Percentiles rank a stretch among this genome's conserved stretches.
These are phyloP conservation scores for Berghia stephanieae DNA, from an alignment of 1,140 invertebrate species.

Conservation along the genomic window DNA sequence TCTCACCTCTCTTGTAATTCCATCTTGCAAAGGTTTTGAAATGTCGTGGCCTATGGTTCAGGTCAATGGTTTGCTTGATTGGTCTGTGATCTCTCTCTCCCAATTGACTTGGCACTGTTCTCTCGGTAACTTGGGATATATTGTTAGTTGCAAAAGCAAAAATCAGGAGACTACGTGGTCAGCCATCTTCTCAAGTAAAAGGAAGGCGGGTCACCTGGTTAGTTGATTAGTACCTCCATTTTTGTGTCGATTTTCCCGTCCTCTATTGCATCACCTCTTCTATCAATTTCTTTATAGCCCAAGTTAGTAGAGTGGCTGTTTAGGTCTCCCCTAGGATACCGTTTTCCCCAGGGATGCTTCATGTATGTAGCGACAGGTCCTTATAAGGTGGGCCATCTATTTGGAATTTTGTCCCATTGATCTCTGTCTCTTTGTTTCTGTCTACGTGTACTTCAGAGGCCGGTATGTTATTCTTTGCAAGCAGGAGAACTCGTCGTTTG, in stretches of 20 bases:
- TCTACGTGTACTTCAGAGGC: background rate
- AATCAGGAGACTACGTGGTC: slow-evolving; percentile 4
- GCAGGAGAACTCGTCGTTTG: background rate
- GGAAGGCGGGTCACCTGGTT: slow-evolving; percentile 16
- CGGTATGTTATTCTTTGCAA: no score
- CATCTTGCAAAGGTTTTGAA: background rate
- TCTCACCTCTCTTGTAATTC: background rate
- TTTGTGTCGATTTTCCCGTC: slow-evolving; percentile 20
- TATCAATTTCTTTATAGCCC: slow-evolving; percentile 15
- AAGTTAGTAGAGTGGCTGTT: background rate
- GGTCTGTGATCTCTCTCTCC: slow-evolving; percentile 20
- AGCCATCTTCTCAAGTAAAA: slow-evolving; percentile 26
- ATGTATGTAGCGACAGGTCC: background rate
- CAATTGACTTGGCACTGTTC: background rate
- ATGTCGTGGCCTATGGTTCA: background rate
- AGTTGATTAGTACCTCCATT: slow-evolving; percentile 22
- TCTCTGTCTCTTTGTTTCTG: no score
- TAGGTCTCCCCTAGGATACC: background rate
- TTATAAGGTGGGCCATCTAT: background rate
- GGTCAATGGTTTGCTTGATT: no score
- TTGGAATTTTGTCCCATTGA: slow-evolving; percentile 1
- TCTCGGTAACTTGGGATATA: background rate
- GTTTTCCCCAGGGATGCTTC: no score
- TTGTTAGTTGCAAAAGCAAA: slow-evolving; percentile 12
- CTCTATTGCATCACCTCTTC: slow-evolving; percentile 32